phyloP scores from a whole-genome alignment of 2,113 vertebrate genomes.

The Hystrix cristata region DNA sequence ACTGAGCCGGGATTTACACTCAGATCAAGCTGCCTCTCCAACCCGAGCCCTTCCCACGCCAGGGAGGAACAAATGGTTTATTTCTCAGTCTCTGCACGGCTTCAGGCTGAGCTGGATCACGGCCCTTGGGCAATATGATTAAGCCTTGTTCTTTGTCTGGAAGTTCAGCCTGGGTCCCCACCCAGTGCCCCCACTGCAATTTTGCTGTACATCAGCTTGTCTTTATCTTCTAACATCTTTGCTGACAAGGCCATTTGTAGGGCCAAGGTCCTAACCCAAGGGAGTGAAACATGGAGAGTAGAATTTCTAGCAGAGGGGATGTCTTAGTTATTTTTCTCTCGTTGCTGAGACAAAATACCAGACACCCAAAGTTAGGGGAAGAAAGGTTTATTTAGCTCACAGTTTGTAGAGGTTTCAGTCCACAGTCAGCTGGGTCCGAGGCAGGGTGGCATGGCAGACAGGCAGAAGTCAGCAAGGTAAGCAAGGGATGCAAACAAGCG shows the following conservation, averaged over 20 bases:
- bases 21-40: constrained; percentile 52
- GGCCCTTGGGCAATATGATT: constrained; percentile 67
- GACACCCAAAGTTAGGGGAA: too few species aligned
- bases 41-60: constrained; percentile 47
- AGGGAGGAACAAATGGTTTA: constrained; percentile 69
- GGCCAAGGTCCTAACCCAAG: background rate
- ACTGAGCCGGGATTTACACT: constrained; percentile 22
- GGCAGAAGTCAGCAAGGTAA: too few species aligned
- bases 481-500: too few species aligned
- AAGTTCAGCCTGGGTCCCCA: constrained; percentile 52
- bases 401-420: too few species aligned
- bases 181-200: constrained; percentile 33
- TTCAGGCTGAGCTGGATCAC: constrained; percentile 65
- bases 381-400: too few species aligned
- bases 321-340: too few species aligned
- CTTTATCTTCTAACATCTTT: constrained; percentile 57
- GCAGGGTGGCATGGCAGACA: too few species aligned
- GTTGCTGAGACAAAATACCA: too few species aligned
- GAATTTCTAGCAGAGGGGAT: background rate
- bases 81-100: constrained; percentile 72
- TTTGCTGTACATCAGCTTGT: constrained; percentile 57
- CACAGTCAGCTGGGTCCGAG: too few species aligned
- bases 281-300: background rate
- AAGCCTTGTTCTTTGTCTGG: constrained; percentile 80
- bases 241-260: background rate